Conservation (phyloP, 2,888 invertebrate genomes). For the Ormyrus rosae region DNA sequence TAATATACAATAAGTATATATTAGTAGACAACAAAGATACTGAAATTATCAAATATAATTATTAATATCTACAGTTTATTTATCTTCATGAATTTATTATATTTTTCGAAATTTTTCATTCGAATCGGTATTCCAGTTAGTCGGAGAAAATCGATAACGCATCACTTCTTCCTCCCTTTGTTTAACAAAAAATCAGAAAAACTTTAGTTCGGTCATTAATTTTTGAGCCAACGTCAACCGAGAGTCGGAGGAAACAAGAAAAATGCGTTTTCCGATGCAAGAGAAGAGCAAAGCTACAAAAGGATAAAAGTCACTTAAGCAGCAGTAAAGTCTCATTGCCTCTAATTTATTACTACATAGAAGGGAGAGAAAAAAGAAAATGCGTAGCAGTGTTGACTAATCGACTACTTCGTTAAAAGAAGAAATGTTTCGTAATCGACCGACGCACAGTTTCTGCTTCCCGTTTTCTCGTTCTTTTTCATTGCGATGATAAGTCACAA, state of each 20-base stretch:
- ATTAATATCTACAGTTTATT: too few relatives aligned
- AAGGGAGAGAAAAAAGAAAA: conserved; percentile 23
- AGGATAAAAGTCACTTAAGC: conserved; percentile 33
- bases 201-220: too few relatives aligned
- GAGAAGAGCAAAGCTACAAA: neutral
- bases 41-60: too few relatives aligned
- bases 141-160: conserved; percentile 13
- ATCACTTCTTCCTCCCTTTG: neutral
- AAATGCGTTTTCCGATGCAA: conserved; percentile 16
- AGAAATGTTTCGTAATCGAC: conserved; percentile 12
- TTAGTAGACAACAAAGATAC: too few relatives aligned
- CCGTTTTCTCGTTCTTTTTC: neutral
- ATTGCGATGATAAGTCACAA: too few relatives aligned
- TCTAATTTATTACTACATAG: conserved; percentile 59
- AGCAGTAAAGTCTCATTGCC: conserved; percentile 60
- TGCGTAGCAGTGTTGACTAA: conserved; percentile 59
- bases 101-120: neutral
- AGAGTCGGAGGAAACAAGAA: neutral
- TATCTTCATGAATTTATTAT: too few relatives aligned
- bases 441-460: neutral
- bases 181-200: too few relatives aligned
- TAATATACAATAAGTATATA: too few relatives aligned
- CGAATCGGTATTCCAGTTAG: neutral
- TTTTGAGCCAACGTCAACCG: neutral
- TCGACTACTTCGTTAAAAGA: conserved; percentile 51